Conservation (phyloP, 2,888 invertebrate genomes). For the Clepsis dumicolana region DNA sequence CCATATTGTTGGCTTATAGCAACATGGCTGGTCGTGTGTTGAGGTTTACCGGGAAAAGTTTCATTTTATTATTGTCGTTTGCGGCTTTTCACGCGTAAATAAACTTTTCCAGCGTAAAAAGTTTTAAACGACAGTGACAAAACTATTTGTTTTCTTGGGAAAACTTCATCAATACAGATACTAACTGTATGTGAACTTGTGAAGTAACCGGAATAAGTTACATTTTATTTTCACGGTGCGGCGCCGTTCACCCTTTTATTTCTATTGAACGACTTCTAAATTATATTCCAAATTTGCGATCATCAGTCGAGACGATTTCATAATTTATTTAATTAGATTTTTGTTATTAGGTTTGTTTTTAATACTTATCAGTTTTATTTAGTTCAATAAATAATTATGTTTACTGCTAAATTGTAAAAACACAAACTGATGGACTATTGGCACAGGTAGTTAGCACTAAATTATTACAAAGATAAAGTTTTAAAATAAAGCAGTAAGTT, state of each 20-base stretch:
- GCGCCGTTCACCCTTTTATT: constrained; percentile 59
- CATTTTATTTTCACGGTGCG: constrained; percentile 57
- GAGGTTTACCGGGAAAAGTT: neutral
- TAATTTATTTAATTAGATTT: constrained; percentile 26
- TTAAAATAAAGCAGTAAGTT: constrained; percentile 43
- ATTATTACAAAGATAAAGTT: constrained; percentile 52
- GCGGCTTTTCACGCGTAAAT: neutral
- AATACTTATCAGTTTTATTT: constrained; percentile 41
- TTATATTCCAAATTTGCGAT: neutral
- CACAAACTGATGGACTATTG: constrained; percentile 67
- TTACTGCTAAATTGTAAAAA: constrained; percentile 53
- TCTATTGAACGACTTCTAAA: neutral
- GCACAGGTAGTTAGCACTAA: constrained; percentile 70
- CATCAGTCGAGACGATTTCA: constrained; percentile 24
- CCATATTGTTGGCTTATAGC: neutral
- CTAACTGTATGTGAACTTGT: constrained; percentile 15
- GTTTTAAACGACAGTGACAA: neutral
- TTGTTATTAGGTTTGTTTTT: constrained; percentile 40
- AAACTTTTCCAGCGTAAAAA: neutral
- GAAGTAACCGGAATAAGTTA: constrained; percentile 6
- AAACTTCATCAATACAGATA: constrained; percentile 13
- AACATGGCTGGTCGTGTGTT: neutral
- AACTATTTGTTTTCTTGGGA: constrained; percentile 9
- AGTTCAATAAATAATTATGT: constrained; percentile 9
- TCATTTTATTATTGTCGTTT: neutral